Percentiles rank a stretch among this genome's conserved stretches.
phyloP scores from a whole-genome alignment of 2,797 vertebrate species.

The Darevskia mixta region DNA sequence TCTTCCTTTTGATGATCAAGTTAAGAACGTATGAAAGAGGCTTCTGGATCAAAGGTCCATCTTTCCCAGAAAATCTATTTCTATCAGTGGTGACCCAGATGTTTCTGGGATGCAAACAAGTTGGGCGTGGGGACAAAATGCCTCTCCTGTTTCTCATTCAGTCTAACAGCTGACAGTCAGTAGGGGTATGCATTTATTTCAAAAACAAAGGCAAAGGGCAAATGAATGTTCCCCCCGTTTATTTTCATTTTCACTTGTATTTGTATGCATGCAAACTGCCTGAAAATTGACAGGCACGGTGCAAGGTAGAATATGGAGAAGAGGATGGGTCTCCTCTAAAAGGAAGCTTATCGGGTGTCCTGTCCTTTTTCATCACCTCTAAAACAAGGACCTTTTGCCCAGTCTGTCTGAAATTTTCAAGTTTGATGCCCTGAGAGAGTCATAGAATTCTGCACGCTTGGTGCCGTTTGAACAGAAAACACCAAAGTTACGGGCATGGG shows the following conservation, averaged over 20 bases:
- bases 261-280: not conserved
- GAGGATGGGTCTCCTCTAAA: too few species aligned
- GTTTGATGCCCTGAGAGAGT: too few species aligned
- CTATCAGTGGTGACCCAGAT: not conserved
- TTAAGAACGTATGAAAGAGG: not conserved
- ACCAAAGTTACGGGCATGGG: not conserved
- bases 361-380: too few species aligned
- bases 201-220: not conserved
- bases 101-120: not conserved
- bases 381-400: too few species aligned
- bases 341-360: too few species aligned
- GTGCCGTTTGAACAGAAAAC: not conserved
- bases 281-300: not conserved
- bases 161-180: not conserved
- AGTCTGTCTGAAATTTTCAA: not conserved
- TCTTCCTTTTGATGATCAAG: not conserved
- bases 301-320: too few species aligned
- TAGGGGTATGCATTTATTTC: not conserved
- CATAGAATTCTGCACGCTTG: not conserved
- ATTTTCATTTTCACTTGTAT: not conserved
- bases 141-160: not conserved
- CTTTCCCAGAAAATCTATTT: not conserved
- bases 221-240: not conserved
- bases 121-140: not conserved
- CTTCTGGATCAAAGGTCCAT: not conserved